Evolutionary conservation across 2,888 invertebrate species (phyloP), one percentile per base, ranked within the genome.

Genomic region (Cremastinae sp.): DNA sequence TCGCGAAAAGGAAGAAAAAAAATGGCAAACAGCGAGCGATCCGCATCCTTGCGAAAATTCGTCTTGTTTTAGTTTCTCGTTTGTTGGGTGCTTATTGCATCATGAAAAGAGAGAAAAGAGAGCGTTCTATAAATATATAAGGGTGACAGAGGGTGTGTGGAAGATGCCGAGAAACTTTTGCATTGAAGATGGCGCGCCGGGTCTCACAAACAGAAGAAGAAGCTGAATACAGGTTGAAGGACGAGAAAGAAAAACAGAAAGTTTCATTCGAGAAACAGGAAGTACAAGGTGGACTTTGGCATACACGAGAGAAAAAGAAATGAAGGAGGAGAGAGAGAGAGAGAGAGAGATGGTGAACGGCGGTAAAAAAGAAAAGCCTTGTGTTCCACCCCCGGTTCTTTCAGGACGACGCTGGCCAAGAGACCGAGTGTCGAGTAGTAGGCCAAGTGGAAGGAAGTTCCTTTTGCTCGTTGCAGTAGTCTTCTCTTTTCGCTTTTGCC

Each of bases 381-480:
- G 62, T 18, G 58, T 41, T 18, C 71, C 75, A 66, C 49, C 71
- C 71, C 66, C 62, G 78, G 66, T 72, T 75, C 81, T 80, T 80
- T 80, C 82, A 80, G 28, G 28, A 28, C 79, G 74, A 77, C 14
- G 66, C 64, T 72, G 68, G 83, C 84, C 80, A 81, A 69, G 61
- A 68, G 80, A 80, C 81, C 81, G 83, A 83, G 84, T 88, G 85
- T 87, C 85, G 88, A 88, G 66, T 88, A 88, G 88, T 88, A 88
- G 88, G 88, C 88, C 88, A 88, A 88, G 85, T 87, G 86, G 87
- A 85, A 84, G 83, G 80, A 87, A 87, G 82, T 86, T 86, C 82
- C 83, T 82, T 78, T 55, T 79, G 80, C 82, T 45, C 47, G 55
- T 55, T 43, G 71, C 53, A 28, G 56, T 37, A 51, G 51, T 58